Evolutionary conservation across 1,140 invertebrate species (phyloP), one percentile per base, ranked within the genome.

Genomic region (Drosophila tani): DNA sequence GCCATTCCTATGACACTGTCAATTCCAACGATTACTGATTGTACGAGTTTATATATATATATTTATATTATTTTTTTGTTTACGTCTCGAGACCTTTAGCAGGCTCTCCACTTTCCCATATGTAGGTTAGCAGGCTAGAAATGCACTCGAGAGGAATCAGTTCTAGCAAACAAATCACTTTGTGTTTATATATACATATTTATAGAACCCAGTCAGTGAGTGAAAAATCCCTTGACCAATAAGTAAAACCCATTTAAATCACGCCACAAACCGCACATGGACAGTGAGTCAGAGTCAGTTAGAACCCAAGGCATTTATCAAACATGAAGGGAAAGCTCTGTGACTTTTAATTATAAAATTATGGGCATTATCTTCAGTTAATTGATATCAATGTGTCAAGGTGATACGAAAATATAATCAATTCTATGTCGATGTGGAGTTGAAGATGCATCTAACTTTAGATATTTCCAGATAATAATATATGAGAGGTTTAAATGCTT

Each of bases 301-400:
- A 38, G 50, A 0, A 41, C 50, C 5, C 6, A 21, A 27, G n/a
- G 57, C 14, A 66, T 66, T 15, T 11, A 66, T 63, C 57, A 63
- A 17, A 14, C 12, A n/a, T 24, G 15, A 24, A 7, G 41, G 3
- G 60, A 66, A 35, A 24, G 11, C 35, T 45, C 4, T 21, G 45
- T 35, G 63, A 62, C 56, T 45, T 65, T 65, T 45, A 65, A 65
- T 62, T 46, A 45, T 24, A 29, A 58, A 29, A 59, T 19, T 64
- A 56, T 41, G 14, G 19, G 11, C 40, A 58, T 17, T 29, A 46
- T 45, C 17, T 49, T 49, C 14, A 11, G 5, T 14, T 35, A 24
- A 60, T 60, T 32, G 45, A 50, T 57, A 57, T 43, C 21, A 62
- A 27, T 19, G 9, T 40, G 43, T 47, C 43, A 27, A 15, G 27